Conservation (phyloP, 2,797 vertebrate genomes). For the Myotis myotis region DNA sequence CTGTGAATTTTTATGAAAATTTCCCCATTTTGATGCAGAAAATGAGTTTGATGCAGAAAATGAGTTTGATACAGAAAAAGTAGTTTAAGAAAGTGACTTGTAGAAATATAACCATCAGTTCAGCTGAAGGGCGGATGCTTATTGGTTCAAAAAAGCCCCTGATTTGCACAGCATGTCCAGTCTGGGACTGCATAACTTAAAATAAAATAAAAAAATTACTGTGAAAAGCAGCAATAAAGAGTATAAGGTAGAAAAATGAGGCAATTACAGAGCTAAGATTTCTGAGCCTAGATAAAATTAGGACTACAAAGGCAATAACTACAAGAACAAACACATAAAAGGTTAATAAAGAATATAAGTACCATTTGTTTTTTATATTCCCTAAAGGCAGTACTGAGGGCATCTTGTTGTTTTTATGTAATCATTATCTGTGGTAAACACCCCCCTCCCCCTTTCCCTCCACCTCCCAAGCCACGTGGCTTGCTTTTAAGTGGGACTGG, state of each 20-base stretch:
- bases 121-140: background rate
- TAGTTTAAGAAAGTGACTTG: background rate
- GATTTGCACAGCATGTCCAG: background rate
- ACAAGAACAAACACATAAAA: conserved; percentile 26
- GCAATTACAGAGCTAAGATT: background rate
- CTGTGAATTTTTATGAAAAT: background rate
- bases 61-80: background rate
- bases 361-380: background rate
- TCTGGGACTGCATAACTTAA: background rate
- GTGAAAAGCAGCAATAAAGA: conserved; percentile 11
- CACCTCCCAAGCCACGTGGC: background rate
- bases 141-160: background rate
- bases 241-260: background rate
- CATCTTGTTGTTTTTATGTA: background rate
- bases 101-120: conserved; percentile 4
- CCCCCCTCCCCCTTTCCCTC: background rate
- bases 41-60: background rate
- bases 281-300: background rate
- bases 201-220: background rate
- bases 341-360: conserved; percentile 15
- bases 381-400: background rate
- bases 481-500: background rate
- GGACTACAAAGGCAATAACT: background rate
- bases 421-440: background rate
- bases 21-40: conserved; percentile 24